phyloP scores from a whole-genome alignment of 2,888 invertebrate species.

The Orthosia cruda region DNA sequence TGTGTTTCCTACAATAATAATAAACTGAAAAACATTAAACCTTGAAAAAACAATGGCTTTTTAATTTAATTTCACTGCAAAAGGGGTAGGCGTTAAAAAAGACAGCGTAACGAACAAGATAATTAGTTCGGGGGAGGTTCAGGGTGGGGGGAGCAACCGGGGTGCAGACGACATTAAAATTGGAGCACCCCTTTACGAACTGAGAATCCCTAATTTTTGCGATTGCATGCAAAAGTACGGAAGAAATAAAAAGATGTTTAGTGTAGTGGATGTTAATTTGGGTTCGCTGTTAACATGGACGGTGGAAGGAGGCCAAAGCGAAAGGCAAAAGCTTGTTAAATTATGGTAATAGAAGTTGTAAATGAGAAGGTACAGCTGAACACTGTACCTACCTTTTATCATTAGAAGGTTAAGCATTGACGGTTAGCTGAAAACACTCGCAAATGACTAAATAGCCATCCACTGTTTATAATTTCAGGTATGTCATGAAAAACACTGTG shows the following conservation, averaged over 20 bases:
- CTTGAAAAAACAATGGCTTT: constrained; percentile 47
- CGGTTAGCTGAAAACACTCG: not conserved
- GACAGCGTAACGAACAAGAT: constrained; percentile 70
- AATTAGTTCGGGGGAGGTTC: constrained; percentile 59
- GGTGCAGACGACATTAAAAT: constrained; percentile 55
- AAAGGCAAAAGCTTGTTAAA: not conserved
- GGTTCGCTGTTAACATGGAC: constrained; percentile 4
- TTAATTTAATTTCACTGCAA: constrained; percentile 69
- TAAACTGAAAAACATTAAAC: constrained; percentile 28
- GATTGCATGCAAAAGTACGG: constrained; percentile 49
- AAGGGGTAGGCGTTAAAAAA: constrained; percentile 69
- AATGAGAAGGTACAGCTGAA: not conserved
- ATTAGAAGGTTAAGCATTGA: not conserved
- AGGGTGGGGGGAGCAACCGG: constrained; percentile 33
- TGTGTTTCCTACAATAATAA: constrained; percentile 16
- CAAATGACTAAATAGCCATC: not conserved
- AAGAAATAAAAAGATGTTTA: constrained; percentile 43
- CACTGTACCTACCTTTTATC: not conserved
- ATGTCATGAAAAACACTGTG: too few relatives aligned
- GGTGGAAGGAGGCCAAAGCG: not conserved
- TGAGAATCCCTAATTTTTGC: constrained; percentile 61
- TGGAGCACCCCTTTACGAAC: constrained; percentile 42
- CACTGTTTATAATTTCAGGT: too few relatives aligned
- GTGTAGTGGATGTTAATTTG: constrained; percentile 45
- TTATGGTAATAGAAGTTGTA: not conserved